phyloP scores from a whole-genome alignment of 2,888 invertebrate genomes.

The Amiota minor region DNA sequence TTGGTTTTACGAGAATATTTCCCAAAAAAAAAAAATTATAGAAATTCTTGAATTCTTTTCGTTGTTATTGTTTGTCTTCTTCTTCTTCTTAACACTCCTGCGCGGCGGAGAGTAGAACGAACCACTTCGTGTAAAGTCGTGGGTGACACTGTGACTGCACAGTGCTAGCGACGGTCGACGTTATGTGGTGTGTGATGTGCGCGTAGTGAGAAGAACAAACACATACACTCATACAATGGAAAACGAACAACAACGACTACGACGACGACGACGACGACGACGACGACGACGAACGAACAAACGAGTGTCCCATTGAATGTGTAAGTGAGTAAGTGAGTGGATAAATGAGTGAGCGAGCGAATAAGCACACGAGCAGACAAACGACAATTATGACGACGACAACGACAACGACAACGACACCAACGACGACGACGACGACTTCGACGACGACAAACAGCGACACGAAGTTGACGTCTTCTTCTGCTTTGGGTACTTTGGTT shows the following conservation, averaged over 20 bases:
- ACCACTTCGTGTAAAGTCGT: constrained; percentile 69
- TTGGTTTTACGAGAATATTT: background rate
- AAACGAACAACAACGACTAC: constrained; percentile 27
- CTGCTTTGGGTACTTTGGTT: constrained; percentile 7
- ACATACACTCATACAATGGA: constrained; percentile 37
- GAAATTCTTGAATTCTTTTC: background rate
- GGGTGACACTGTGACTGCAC: constrained; percentile 71
- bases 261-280: constrained; percentile 28
- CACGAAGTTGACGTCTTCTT: constrained; percentile 26
- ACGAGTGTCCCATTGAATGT: background rate
- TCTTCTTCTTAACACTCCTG: constrained; percentile 15
- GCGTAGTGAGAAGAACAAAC: too few relatives aligned
- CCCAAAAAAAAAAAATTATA: constrained; percentile 11
- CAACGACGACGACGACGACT: constrained; percentile 30
- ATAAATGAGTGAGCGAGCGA: too few relatives aligned
- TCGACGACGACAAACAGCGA: constrained; percentile 24
- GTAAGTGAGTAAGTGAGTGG: background rate
- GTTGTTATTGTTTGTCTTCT: constrained; percentile 25
- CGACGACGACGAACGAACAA: constrained; percentile 5
- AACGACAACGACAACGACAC: constrained; percentile 45
- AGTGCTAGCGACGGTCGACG: constrained; percentile 47
- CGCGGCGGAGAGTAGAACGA: constrained; percentile 52
- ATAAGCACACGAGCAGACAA: constrained; percentile 38
- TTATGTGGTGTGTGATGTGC: constrained; percentile 39
- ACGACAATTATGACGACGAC: constrained; percentile 27